phyloP scores from a whole-genome alignment of 2,113 vertebrate genomes.

The Megaleporinus macrocephalus region DNA sequence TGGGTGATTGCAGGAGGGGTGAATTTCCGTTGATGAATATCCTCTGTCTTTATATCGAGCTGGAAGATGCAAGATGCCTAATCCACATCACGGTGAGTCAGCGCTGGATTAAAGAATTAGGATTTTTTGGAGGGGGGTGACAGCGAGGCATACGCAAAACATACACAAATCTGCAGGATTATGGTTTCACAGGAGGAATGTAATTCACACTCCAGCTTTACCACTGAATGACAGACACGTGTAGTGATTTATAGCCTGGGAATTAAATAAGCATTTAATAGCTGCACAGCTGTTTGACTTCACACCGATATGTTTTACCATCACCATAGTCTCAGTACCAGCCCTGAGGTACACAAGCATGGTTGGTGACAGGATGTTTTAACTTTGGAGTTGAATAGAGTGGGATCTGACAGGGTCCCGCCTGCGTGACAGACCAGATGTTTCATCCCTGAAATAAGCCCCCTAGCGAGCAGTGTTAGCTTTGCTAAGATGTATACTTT shows the following conservation, averaged over 20 bases:
- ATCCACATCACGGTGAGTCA: constrained; percentile 75
- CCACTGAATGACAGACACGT: neutral
- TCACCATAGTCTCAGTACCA: neutral
- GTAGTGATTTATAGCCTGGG: neutral
- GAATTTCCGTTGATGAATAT: constrained; percentile 68
- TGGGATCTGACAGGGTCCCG: neutral
- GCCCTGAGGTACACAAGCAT: neutral
- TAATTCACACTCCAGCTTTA: constrained; percentile 45
- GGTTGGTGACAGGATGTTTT: neutral
- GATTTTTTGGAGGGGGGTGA: constrained; percentile 54
- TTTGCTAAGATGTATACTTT: neutral
- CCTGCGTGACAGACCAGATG: neutral
- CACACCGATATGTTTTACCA: neutral
- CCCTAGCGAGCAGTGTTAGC: neutral
- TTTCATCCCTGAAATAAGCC: neutral
- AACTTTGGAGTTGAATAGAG: neutral
- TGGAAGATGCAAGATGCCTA: constrained; percentile 56
- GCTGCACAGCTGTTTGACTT: neutral
- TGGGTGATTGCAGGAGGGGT: constrained; percentile 55
- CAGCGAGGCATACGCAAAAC: constrained; percentile 65
- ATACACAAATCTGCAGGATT: constrained; percentile 64
- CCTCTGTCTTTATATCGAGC: constrained; percentile 60
- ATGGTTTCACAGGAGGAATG: constrained; percentile 46
- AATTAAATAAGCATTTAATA: constrained; percentile 2
- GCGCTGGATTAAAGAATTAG: constrained; percentile 68